Evolutionary conservation across 2,113 vertebrate species (phyloP).

Genomic region (Sterna hirundo): DNA sequence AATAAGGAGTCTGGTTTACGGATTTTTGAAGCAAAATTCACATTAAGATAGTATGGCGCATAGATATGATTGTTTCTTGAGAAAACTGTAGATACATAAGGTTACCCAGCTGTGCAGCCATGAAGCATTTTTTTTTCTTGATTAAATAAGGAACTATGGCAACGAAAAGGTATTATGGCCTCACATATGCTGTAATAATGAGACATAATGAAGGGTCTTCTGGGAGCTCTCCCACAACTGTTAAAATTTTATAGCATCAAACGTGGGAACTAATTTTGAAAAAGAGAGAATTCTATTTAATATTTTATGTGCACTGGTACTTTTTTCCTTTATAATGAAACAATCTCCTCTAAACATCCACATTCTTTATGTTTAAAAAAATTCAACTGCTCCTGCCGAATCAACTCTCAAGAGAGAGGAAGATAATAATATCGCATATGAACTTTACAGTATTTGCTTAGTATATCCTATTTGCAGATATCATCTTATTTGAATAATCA

Average conservation of each 20-base stretch:
- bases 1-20: not conserved
- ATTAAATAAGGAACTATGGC: conserved; percentile 42
- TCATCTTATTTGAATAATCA: conserved; percentile 42
- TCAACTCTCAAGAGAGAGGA: not conserved
- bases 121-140: not conserved
- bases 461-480: conserved; percentile 30
- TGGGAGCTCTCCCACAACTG: conserved; percentile 21
- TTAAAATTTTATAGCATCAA: not conserved
- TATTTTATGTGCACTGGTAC: conserved; percentile 1
- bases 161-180: conserved; percentile 24
- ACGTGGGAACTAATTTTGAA: conserved; percentile 25
- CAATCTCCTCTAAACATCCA: not conserved
- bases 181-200: conserved; percentile 36
- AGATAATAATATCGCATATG: not conserved
- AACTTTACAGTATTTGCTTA: conserved; percentile 16
- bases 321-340: not conserved
- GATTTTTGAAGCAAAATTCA: not conserved
- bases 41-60: not conserved
- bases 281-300: conserved; percentile 25
- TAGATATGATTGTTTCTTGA: not conserved
- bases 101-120: conserved; percentile 18
- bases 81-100: not conserved
- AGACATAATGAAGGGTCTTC: conserved; percentile 35
- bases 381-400: not conserved
- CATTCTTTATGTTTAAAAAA: not conserved